phyloP scores from a whole-genome alignment of 1,140 invertebrate species.

The Myzus persicae region DNA sequence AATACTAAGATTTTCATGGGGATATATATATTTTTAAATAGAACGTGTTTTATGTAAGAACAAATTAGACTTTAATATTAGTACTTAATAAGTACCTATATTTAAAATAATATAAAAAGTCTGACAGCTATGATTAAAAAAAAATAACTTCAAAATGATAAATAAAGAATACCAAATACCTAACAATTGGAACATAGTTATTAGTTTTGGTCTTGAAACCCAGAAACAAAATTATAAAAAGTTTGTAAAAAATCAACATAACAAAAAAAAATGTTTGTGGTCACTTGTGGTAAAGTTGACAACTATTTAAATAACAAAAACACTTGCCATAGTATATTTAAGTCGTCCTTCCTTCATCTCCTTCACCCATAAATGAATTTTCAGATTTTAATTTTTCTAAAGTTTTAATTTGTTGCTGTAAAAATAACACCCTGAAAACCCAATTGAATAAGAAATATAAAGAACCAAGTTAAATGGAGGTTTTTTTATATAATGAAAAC shows the following conservation, averaged over 20 bases:
- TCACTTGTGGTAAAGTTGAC: slow-evolving; percentile 36
- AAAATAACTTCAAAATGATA: slow-evolving; percentile 24
- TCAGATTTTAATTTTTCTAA: slow-evolving; percentile 91
- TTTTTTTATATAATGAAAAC: background rate
- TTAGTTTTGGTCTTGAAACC: slow-evolving; percentile 49
- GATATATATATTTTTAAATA: background rate
- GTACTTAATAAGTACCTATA: slow-evolving; percentile 37
- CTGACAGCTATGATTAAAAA: slow-evolving; percentile 18
- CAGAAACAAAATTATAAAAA: slow-evolving; percentile 54
- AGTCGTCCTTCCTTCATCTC: slow-evolving; percentile 62
- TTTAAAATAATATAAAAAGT: slow-evolving; percentile 53
- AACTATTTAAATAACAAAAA: slow-evolving; percentile 52
- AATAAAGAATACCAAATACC: slow-evolving; percentile 46
- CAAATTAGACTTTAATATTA: slow-evolving; percentile 19
- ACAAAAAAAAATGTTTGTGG: slow-evolving; percentile 37
- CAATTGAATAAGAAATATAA: slow-evolving; percentile 60
- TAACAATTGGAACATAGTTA: slow-evolving; percentile 54
- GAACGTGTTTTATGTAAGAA: background rate
- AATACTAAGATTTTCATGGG: background rate
- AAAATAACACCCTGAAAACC: slow-evolving; percentile 82
- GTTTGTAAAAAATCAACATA: slow-evolving; percentile 56
- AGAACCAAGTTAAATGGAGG: background rate
- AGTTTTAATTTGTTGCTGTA: slow-evolving; percentile 87
- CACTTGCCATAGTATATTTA: slow-evolving; percentile 53
- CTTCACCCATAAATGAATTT: slow-evolving; percentile 88